Evolutionary conservation across 1,140 invertebrate genomes (phyloP).

Genomic region (Odontomachus brunneus): DNA sequence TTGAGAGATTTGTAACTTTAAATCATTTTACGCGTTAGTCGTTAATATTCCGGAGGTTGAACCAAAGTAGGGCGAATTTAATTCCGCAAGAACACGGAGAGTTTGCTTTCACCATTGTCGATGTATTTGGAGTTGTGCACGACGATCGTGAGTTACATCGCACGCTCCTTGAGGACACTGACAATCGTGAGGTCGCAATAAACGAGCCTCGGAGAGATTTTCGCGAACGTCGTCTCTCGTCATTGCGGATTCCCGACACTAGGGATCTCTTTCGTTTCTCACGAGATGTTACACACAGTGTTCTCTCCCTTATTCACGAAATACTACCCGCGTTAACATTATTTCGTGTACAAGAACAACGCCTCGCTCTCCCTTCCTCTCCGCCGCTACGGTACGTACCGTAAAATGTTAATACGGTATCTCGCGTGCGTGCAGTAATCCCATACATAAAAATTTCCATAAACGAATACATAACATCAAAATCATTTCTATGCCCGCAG

Average conservation of each 20-base stretch:
- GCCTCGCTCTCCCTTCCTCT: not conserved
- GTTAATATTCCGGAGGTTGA: conserved; percentile 10
- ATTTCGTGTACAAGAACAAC: conserved; percentile 26
- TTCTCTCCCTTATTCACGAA: conserved; percentile 4
- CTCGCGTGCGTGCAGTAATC: not conserved
- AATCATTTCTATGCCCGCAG: conserved; percentile 32
- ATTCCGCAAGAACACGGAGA: conserved; percentile 24
- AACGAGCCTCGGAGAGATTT: not conserved
- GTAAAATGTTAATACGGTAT: conserved; percentile 41
- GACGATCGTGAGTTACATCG: conserved; percentile 9
- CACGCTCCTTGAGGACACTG: conserved; percentile 13
- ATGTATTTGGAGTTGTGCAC: not conserved
- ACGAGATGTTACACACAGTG: not conserved
- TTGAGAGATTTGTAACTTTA: conserved; percentile 35
- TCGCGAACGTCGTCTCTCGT: not conserved
- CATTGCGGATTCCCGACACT: not conserved
- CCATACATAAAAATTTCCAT: conserved; percentile 34
- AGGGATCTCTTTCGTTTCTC: not conserved
- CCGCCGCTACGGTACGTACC: not conserved
- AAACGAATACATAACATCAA: conserved; percentile 18
- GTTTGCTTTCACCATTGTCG: not conserved
- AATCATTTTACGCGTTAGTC: not conserved
- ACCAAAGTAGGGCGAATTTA: not conserved
- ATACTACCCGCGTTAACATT: conserved; percentile 1
- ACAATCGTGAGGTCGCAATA: not conserved